Base-by-base conservation (phyloP, 2,888 invertebrate genomes). In the Coronaproctus castanopsis region DNA sequence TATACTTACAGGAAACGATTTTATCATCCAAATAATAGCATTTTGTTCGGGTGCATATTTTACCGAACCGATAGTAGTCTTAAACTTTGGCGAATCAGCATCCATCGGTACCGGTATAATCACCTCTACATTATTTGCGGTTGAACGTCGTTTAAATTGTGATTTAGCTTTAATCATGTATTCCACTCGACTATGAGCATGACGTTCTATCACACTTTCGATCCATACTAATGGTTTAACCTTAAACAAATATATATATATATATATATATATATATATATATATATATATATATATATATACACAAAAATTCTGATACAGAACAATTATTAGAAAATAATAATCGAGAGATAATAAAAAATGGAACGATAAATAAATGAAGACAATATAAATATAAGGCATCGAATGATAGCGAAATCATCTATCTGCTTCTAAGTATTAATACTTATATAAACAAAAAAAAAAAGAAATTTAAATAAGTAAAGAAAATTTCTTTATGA, bases 201-300 rank as follows among this genome's bases (percentile, higher is more conserved):
- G 80, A 50, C 80, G 73, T 67, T 82, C 81, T 63, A 81, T 80
- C 21, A 79, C 78, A 54, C 80, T 79, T 69, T 82, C 81, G 61
- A 82, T 80, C 81, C 81, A 82, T 63, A 82, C 81, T 63, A 82
- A 70, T 22, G 82, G 82, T 67, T 82, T 82, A 50, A 79, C 76
- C 23, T 63, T 21, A 24, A 24, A 8, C 20, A 21, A 14, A 21
- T 10, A 56, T 3, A 56, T n/a, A n/a, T n/a, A n/a, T n/a, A n/a
- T n/a, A n/a, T n/a, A n/a, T n/a, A n/a, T n/a, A n/a, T n/a, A n/a
- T n/a, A n/a, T n/a, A n/a, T n/a, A n/a, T n/a, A n/a, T n/a, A n/a
- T n/a, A n/a, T n/a, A n/a, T n/a, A n/a, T n/a, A n/a, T n/a, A n/a
- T n/a, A n/a, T n/a, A n/a, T n/a, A n/a, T n/a, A n/a, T n/a, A n/a